A percentile compares a stretch with the other conserved stretches of the same genome.
Conservation (phyloP, 2,113 vertebrate genomes). For the Arizona elegans region DNA sequence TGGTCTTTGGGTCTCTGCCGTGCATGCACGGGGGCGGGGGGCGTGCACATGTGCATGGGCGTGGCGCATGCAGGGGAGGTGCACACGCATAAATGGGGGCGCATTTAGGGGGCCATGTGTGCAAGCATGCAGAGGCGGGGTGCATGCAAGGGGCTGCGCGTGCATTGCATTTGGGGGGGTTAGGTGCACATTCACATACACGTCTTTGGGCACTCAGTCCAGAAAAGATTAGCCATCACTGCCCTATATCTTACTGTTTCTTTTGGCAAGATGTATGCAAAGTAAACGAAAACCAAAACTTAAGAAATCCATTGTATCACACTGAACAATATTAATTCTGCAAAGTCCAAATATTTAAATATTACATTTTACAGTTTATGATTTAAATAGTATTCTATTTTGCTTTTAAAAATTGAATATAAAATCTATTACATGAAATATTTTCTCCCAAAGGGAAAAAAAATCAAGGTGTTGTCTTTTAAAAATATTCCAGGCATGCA, state of each 20-base stretch:
- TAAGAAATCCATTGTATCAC: background rate
- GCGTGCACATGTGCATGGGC: no score
- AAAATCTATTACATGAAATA: slow-evolving; percentile 63
- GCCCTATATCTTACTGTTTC: background rate
- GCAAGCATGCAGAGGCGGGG: no score
- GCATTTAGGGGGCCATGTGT: no score
- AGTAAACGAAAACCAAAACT: background rate
- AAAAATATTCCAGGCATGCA: slow-evolving; percentile 72
- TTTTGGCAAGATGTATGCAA: background rate
- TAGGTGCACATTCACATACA: no score
- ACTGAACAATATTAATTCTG: background rate
- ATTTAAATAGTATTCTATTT: slow-evolving; percentile 56
- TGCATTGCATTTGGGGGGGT: no score
- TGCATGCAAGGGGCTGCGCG: no score
- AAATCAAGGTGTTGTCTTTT: slow-evolving; percentile 75
- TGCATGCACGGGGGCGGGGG: no score
- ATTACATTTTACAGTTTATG: slow-evolving; percentile 11
- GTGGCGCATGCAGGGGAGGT: no score
- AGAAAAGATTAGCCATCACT: no score
- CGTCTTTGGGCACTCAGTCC: no score
- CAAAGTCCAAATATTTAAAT: background rate
- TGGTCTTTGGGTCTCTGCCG: no score
- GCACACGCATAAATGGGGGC: no score
- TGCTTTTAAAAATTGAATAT: slow-evolving; percentile 61
- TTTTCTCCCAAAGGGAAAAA: slow-evolving; percentile 65